Evolutionary conservation across 2,113 vertebrate genomes (phyloP).

Genomic region (Muntiacus muntjak): DNA sequence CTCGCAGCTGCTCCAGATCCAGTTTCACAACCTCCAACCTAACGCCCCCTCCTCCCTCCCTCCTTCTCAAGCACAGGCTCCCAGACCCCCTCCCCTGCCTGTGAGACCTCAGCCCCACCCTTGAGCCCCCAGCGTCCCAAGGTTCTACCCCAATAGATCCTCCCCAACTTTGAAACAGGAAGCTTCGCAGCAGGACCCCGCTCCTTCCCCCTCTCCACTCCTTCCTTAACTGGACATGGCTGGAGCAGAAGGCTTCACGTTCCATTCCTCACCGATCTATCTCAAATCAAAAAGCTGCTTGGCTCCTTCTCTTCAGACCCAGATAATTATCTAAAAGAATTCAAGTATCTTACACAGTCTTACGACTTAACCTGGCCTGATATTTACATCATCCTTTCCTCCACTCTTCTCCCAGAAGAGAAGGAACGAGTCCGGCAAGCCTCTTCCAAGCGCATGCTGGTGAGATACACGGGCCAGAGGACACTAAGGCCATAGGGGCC

Average conservation of each 20-base stretch:
- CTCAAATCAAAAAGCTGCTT: not conserved
- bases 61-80: not conserved
- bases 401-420: not conserved
- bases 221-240: not conserved
- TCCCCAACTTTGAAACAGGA: not conserved
- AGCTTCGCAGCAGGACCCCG: not conserved
- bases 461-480: not conserved
- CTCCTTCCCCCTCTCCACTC: not conserved
- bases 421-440: not conserved
- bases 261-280: not conserved
- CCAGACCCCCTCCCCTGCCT: not conserved
- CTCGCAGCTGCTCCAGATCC: not conserved
- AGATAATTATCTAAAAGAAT: not conserved
- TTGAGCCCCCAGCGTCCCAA: not conserved
- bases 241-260: not conserved
- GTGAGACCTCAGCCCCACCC: not conserved
- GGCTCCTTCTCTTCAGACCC: not conserved
- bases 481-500: not conserved
- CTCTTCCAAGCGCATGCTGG: rapidly evolving
- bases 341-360: not conserved
- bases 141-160: no score
- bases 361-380: not conserved
- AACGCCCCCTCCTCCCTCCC: not conserved
- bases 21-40: not conserved
- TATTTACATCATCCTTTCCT: not conserved